Base-by-base conservation (phyloP, 37 sponge, comb jelly and placozoan genomes). In the Eunapius fragilis region DNA sequence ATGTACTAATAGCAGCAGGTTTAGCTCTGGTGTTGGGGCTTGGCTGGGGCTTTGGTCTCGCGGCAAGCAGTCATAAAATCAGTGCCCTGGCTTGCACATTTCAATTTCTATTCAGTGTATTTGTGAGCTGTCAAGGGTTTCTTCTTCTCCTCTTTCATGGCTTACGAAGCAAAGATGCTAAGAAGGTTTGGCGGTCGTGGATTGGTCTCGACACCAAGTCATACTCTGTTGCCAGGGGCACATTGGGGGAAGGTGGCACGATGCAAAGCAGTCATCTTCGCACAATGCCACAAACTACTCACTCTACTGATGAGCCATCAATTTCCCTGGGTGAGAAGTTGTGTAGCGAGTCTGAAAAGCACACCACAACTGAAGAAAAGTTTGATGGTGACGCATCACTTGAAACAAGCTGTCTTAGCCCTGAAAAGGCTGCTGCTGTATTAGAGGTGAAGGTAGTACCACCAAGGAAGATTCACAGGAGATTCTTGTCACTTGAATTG, bases 21-120 rank as follows among this genome's bases (percentile, higher is more conserved):
- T 72, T 86, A 11, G 67, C 76, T 12, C 31, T 86, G 19, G 70
- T 86, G 35, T 78, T 86, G 58, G 86, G 86, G n/a, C 86, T 86
- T 36, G 86, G 79, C 3, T 86, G 86, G 86, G 86, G 79, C 3
- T 32, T 86, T 86, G 86, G 86, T 19, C 45, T 86, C 7, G 17
- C 68, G 22, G 78, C 79, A 19, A 86, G 79, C 69, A 69, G 71
- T 27, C 14, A 32, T 27, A 24, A 14, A 11, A 32, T 78, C 9
- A 32, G 75, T 17, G 69, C 28, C 25, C 31, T 86, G n/a, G 33
- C 78, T 1, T 35, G 27, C 37, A 45, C 71, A n/a, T 69, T 86
- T 2, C 71, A 86, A 31, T 37, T 86, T 17, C 10, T 78, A 27
- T 86, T 86, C n/a, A 69, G 49, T 25, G 6, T 78, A 0, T 37